Evolutionary conservation across 2,113 vertebrate species (phyloP).

Genomic region (Poeciliopsis turrubarensis): DNA sequence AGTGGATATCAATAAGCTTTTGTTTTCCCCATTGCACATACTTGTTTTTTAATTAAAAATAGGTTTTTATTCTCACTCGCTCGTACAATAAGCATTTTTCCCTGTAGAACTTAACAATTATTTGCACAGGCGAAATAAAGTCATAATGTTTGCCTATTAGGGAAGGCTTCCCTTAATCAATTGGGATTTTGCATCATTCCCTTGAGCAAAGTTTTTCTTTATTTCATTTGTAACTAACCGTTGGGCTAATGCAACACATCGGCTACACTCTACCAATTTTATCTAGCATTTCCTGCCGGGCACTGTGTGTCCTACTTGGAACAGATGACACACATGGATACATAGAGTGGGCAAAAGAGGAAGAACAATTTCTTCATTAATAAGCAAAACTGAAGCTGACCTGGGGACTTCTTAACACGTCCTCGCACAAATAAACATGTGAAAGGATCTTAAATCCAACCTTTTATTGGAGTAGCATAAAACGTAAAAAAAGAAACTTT

Average conservation of each 20-base stretch:
- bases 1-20: neutral
- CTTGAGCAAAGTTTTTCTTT: slow-evolving; percentile 50
- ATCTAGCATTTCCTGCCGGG: slow-evolving; percentile 53
- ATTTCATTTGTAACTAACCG: slow-evolving; percentile 54
- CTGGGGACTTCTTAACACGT: neutral
- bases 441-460: neutral
- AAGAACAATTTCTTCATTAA: neutral
- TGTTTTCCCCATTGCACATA: neutral
- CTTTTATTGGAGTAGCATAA: too few species aligned
- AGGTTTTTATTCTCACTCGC: neutral
- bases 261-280: slow-evolving; percentile 36
- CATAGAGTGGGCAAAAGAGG: slow-evolving; percentile 36
- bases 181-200: slow-evolving; percentile 29
- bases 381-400: neutral
- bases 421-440: neutral
- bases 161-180: slow-evolving; percentile 36
- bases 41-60: neutral
- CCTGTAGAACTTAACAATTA: slow-evolving; percentile 4
- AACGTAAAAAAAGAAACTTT: neutral
- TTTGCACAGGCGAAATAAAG: slow-evolving; percentile 30
- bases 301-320: slow-evolving; percentile 62
- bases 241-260: slow-evolving; percentile 54
- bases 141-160: slow-evolving; percentile 25
- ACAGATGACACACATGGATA: slow-evolving; percentile 53
- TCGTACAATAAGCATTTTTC: slow-evolving; percentile 9